Percentiles rank a stretch among this genome's conserved stretches.
Conservation (phyloP, 1,140 invertebrate species). For the Ceratina australensis region DNA sequence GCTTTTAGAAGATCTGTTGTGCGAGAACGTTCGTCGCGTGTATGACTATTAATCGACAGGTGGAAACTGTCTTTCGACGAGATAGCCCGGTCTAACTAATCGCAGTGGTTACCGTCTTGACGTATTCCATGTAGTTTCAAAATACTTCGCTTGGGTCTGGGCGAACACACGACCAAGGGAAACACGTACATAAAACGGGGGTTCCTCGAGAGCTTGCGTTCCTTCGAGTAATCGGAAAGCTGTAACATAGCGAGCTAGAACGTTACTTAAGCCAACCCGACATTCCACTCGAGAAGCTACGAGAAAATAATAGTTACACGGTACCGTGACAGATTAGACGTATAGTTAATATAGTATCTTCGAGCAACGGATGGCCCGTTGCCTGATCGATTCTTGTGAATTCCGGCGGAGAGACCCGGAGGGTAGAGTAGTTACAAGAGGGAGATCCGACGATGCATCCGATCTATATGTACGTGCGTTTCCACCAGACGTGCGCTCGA, state of each 20-base stretch:
- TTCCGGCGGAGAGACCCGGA: background rate
- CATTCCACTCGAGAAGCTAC: constrained; percentile 26
- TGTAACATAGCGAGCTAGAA: background rate
- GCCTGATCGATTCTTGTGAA: background rate
- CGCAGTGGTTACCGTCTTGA: constrained; percentile 43
- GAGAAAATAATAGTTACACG: background rate
- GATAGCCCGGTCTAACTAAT: constrained; percentile 62
- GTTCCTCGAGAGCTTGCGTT: background rate
- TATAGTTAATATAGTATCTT: constrained; percentile 21
- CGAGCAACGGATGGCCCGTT: background rate
- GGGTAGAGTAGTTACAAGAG: too few relatives aligned
- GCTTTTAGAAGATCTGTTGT: constrained; percentile 45
- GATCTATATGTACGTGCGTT: background rate
- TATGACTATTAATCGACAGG: constrained; percentile 53
- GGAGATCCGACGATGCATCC: background rate
- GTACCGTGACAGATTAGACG: background rate
- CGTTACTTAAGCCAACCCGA: constrained; percentile 21
- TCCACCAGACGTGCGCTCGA: background rate
- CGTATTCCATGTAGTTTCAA: constrained; percentile 16
- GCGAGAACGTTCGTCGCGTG: constrained; percentile 47
- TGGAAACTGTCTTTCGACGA: constrained; percentile 50
- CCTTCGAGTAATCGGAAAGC: background rate
- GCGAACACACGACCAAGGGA: background rate
- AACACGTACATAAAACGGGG: background rate
- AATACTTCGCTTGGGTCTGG: constrained; percentile 23